Percentiles rank a stretch among this genome's conserved stretches.
These are phyloP conservation scores for Amblyopsis rosae DNA, from an alignment of 2,113 vertebrate species.

Conservation along the genomic window DNA sequence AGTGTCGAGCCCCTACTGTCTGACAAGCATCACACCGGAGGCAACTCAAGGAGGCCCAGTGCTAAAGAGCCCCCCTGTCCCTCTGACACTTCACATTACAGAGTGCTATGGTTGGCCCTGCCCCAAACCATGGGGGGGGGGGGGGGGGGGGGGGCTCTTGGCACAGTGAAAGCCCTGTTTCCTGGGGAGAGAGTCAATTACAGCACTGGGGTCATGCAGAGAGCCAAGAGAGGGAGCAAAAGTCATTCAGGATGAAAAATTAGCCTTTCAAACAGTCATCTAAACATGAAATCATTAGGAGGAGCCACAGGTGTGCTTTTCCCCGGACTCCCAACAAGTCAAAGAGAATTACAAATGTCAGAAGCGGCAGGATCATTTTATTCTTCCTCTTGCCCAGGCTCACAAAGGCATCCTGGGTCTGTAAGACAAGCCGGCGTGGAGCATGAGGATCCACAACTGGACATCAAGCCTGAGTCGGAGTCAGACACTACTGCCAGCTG, in stretches of 20 bases:
- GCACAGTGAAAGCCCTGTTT: conserved; percentile 47
- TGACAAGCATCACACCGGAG: conserved; percentile 53
- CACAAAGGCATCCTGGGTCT: conserved; percentile 5
- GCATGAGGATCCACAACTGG: conserved; percentile 51
- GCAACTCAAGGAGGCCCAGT: conserved; percentile 52
- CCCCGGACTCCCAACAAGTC: neutral
- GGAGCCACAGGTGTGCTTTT: conserved; percentile 19
- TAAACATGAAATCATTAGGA: conserved; percentile 48
- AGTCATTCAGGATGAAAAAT: conserved; percentile 59
- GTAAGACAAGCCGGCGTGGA: conserved; percentile 41
- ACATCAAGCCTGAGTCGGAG: conserved; percentile 56
- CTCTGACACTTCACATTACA: conserved; percentile 54
- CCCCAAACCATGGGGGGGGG: conserved; percentile 45
- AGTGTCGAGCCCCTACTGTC: conserved; percentile 52
- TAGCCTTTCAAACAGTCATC: conserved; percentile 61
- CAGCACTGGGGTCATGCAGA: conserved; percentile 57
- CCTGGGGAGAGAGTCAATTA: conserved; percentile 66
- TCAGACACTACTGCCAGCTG: conserved; percentile 49
- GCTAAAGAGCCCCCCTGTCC: conserved; percentile 17
- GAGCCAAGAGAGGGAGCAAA: conserved; percentile 38
- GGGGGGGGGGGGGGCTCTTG: conserved; percentile 54
- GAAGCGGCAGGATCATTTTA: conserved; percentile 8
- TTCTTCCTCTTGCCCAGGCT: conserved; percentile 13
- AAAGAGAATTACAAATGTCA: conserved; percentile 15
- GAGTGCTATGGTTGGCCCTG: conserved; percentile 36